Percentiles rank a stretch among this genome's conserved stretches.
Conservation (phyloP, 1,140 invertebrate species). For the Drosophila kurseongensis region DNA sequence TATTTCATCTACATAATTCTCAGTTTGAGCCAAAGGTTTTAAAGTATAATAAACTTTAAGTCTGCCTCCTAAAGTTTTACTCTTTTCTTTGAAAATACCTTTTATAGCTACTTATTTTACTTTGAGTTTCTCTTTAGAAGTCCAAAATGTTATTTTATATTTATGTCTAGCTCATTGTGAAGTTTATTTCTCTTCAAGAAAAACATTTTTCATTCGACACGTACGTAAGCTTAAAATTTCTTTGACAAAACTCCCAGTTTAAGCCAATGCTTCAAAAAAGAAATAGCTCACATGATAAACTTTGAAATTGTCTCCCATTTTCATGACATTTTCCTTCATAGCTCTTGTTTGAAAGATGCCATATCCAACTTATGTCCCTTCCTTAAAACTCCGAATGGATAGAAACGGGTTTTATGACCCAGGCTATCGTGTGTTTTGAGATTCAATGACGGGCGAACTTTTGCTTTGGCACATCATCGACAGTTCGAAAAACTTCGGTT, state of each 20-base stretch:
- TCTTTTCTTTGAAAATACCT: not conserved
- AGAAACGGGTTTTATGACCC: slow-evolving; percentile 21
- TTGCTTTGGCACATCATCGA: slow-evolving; percentile 42
- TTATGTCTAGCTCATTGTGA: not conserved
- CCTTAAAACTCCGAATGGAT: slow-evolving; percentile 8
- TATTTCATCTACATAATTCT: too few relatives aligned
- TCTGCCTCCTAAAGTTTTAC: too few relatives aligned
- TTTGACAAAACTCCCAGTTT: not conserved
- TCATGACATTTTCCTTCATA: slow-evolving; percentile 2
- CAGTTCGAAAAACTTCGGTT: slow-evolving; percentile 38
- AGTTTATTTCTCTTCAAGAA: not conserved
- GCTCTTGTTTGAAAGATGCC: not conserved
- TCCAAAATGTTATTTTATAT: too few relatives aligned
- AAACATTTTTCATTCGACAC: too few relatives aligned
- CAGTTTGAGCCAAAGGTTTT: too few relatives aligned
- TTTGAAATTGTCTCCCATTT: not conserved
- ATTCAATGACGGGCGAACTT: slow-evolving; percentile 23
- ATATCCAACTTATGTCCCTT: not conserved
- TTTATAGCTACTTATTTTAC: too few relatives aligned
- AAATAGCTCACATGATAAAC: not conserved
- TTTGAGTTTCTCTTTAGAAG: too few relatives aligned
- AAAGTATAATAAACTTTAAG: too few relatives aligned
- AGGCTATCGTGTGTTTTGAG: slow-evolving; percentile 33
- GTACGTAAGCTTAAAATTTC: too few relatives aligned
- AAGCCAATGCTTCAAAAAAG: not conserved